A percentile compares a stretch with the other conserved stretches of the same genome.
phyloP scores from a whole-genome alignment of 2,797 vertebrate species.

The Sebastes alutus region DNA sequence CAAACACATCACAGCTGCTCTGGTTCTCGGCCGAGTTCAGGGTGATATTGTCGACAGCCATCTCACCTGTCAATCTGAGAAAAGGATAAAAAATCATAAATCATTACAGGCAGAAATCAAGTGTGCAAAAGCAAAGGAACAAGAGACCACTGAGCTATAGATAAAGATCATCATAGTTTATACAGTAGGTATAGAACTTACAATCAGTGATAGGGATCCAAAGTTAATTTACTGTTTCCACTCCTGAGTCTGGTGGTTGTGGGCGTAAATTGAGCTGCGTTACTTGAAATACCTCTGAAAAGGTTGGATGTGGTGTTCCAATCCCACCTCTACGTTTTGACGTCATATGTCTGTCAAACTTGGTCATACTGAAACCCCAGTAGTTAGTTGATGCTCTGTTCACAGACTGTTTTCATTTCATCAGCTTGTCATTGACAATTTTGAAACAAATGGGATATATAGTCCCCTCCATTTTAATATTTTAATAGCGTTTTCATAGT shows the following conservation, averaged over 20 bases:
- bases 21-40: slow-evolving; percentile 51
- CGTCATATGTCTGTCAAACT: slow-evolving; percentile 27
- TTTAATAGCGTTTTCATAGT: no score
- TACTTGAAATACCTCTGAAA: slow-evolving; percentile 3
- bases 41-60: slow-evolving; percentile 57
- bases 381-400: neutral
- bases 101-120: neutral
- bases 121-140: neutral
- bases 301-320: slow-evolving; percentile 6
- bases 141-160: neutral
- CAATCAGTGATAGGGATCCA: neutral
- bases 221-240: neutral
- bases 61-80: slow-evolving; percentile 29
- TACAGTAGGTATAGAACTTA: slow-evolving; percentile 11
- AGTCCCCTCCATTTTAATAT: neutral
- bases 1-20: slow-evolving; percentile 82
- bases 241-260: slow-evolving; percentile 9
- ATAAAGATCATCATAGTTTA: neutral
- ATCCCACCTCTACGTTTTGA: slow-evolving; percentile 59
- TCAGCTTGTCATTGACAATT: neutral
- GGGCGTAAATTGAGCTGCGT: neutral
- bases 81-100: neutral
- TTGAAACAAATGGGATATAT: neutral
- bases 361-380: neutral
- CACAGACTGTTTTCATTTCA: neutral